A percentile compares a stretch with the other conserved stretches of the same genome.
Conservation (phyloP, 2,113 vertebrate species). For the Bucco capensis region DNA sequence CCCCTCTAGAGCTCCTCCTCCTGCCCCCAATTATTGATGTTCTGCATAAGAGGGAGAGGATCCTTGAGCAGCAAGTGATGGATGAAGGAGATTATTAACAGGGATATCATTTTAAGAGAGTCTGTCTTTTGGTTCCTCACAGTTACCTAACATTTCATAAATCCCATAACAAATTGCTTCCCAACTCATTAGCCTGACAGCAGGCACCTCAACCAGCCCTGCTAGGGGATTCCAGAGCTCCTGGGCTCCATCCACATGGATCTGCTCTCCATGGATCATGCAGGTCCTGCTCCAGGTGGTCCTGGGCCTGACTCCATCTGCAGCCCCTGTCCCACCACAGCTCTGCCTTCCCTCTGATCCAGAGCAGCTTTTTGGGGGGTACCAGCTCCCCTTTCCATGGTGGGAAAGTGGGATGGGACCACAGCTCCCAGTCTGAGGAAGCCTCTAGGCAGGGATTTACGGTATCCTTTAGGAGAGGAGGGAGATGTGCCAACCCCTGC, state of each 20-base stretch:
- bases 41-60: conserved; percentile 10
- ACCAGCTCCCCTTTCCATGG: neutral
- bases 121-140: neutral
- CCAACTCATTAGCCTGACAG: neutral
- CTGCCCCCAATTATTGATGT: neutral
- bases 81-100: conserved; percentile 59
- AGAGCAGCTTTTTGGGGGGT: too few relatives aligned
- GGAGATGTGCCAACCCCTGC: neutral
- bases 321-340: neutral
- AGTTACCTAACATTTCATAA: conserved; percentile 28
- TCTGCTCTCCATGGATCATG: neutral
- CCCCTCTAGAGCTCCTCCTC: neutral
- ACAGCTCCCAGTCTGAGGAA: rapidly evolving
- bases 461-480: neutral
- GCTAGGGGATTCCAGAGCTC: rapidly evolving
- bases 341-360: neutral
- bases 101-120: conserved; percentile 45
- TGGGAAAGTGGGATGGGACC: neutral
- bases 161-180: neutral
- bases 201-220: rapidly evolving
- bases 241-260: neutral
- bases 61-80: conserved; percentile 54
- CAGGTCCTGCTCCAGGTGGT: rapidly evolving
- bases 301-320: neutral
- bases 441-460: neutral